Percentiles rank a stretch among this genome's conserved stretches.
phyloP scores from a whole-genome alignment of 2,888 invertebrate genomes.

The Drosophila algonquin region DNA sequence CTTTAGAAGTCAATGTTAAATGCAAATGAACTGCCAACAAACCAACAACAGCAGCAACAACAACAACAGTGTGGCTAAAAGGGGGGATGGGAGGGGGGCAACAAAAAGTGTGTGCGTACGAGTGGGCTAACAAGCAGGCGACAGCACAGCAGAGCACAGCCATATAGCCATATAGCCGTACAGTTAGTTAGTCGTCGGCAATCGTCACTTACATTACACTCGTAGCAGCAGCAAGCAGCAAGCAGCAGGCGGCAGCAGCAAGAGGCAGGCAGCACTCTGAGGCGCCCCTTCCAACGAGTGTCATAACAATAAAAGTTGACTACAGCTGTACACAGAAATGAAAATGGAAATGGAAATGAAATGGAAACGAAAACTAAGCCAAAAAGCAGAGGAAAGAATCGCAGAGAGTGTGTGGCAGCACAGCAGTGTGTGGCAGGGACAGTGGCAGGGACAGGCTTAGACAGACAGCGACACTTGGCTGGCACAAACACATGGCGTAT shows the following conservation, averaged over 20 bases:
- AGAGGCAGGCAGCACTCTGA: background rate
- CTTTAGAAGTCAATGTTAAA: slow-evolving; percentile 52
- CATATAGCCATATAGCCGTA: background rate
- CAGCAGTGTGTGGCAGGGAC: background rate
- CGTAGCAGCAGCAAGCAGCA: slow-evolving; percentile 27
- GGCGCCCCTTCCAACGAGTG: slow-evolving; percentile 30
- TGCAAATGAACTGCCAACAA: slow-evolving; percentile 56
- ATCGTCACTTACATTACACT: slow-evolving; percentile 63
- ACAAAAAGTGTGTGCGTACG: slow-evolving; percentile 1
- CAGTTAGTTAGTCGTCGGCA: slow-evolving; percentile 65
- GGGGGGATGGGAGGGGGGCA: too few relatives aligned
- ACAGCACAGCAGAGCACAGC: slow-evolving; percentile 21
- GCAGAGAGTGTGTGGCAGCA: background rate
- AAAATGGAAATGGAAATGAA: slow-evolving; percentile 67
- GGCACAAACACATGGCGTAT: slow-evolving; percentile 56
- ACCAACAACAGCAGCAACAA: slow-evolving; percentile 2
- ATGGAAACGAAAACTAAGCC: slow-evolving; percentile 45
- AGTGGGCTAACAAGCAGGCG: slow-evolving; percentile 49
- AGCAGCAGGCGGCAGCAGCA: slow-evolving; percentile 1
- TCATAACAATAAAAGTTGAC: slow-evolving; percentile 77
- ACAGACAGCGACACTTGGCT: slow-evolving; percentile 9
- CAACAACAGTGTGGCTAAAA: background rate
- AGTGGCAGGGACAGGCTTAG: background rate
- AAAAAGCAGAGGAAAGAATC: slow-evolving; percentile 15
- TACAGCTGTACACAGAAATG: slow-evolving; percentile 49